Base-by-base conservation (phyloP, 2,797 vertebrate species). In the Chrysolophus pictus region DNA sequence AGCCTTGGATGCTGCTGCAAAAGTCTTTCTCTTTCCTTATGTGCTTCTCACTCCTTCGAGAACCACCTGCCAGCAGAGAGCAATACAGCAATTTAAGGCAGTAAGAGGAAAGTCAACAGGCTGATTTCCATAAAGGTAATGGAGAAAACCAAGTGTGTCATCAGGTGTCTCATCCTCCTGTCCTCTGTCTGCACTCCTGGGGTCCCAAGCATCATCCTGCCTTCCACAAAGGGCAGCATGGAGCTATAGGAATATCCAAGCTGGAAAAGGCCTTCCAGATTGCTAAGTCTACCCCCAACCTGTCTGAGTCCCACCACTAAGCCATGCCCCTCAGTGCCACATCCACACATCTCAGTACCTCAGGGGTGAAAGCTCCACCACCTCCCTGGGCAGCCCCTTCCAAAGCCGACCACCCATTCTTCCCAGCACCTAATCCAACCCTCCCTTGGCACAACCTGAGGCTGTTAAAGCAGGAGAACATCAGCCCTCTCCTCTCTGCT, bases 131-230 rank as follows among this genome's bases (percentile, higher is more conserved):
- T 11, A 11, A 53, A 29, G 42, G 22, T 5, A 3, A 26, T 9
- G 53, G 56, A 49, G 77, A 59, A 69, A 59, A 70, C 18, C 46
- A 76, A 56, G 58, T 11, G 39, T 21, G 23, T 14, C 22, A 26
- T 56, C 2, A 73, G 12, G 13, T 71, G 29, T 3, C 56, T 49
- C 16, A 23, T 8, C 8, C 2, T 49, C 44, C 37, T 0, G 0
- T 31, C 47, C 37, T 28, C 14, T 8, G 15, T 55, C 18, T 62
- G 37, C 33, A 31, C 16, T 39, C 19, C 33, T 11, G 1, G 41
- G 35, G 6, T 47, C 35, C 16, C 0, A 0, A 72, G 31, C 35
- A 60, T 31, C 49, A 41, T 14, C 41, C 58, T 23, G 4, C 17
- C 44, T 29, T 69, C 53, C 10, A 4, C 0, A 18, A 49, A 60